These are phyloP conservation scores for Fragum fragum DNA, from an alignment of 2,888 invertebrate genomes.

Conservation along the genomic window DNA sequence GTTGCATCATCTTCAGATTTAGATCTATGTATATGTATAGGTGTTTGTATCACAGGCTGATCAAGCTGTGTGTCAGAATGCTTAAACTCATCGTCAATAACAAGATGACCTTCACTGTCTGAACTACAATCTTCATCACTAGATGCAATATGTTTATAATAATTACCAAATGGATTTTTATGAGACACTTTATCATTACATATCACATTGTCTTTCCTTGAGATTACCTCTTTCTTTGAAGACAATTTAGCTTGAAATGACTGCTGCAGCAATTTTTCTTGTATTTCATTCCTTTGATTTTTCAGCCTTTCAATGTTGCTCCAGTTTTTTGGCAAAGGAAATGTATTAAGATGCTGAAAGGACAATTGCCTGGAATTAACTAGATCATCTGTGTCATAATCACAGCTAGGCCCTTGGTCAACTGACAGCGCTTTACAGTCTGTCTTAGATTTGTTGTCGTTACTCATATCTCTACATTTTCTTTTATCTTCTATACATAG, in stretches of 20 bases:
- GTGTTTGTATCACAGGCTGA: not conserved
- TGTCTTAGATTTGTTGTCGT: too few species aligned
- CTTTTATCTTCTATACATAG: too few species aligned
- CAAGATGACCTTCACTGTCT: slow-evolving; percentile 11
- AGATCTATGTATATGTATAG: not conserved
- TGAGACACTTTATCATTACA: too few species aligned
- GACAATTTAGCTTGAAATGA: not conserved
- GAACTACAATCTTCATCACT: slow-evolving; percentile 1
- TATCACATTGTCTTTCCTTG: too few species aligned
- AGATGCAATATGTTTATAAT: too few species aligned
- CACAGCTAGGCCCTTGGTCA: too few species aligned
- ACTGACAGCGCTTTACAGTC: too few species aligned
- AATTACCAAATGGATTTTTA: too few species aligned
- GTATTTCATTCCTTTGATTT: slow-evolving; percentile 34
- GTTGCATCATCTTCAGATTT: not conserved
- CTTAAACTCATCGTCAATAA: slow-evolving; percentile 22
- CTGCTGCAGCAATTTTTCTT: slow-evolving; percentile 28
- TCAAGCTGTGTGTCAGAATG: slow-evolving; percentile 2
- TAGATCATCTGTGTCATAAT: too few species aligned
- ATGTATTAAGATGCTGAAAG: not conserved
- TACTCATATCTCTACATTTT: too few species aligned
- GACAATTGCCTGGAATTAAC: not conserved
- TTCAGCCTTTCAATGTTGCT: slow-evolving; percentile 55
- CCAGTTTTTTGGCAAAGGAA: slow-evolving; percentile 60
- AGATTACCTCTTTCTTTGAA: too few species aligned